Evolutionary conservation across 2,113 vertebrate genomes (phyloP), one percentile per base, ranked within the genome.

Genomic region (Sakesphorus luctuosus): DNA sequence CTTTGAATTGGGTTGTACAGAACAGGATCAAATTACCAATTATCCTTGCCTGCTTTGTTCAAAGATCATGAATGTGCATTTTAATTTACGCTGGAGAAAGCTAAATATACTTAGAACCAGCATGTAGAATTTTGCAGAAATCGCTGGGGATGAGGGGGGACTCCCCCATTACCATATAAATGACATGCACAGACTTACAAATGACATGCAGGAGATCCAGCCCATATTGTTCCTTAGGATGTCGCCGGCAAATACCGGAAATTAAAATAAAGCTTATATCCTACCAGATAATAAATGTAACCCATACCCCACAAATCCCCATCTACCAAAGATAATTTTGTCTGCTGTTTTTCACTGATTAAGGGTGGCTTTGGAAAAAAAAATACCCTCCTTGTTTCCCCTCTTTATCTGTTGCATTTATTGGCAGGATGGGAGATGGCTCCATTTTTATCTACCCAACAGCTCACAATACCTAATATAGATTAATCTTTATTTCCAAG

Each of bases 191-290:
- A 74, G 74, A 72, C 58, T 67, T 62, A 74, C 14, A 84, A 85
- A 86, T 29, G 87, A 85, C 87, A 94, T 10, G 3, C 79, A 56
- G 25, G 10, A 36, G 73, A 61, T 61, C 56, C 69, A 68, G 74
- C 55, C 24, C 1, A 0, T 5, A 40, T 91, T 71, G 52, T 68
- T 81, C 76, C 78, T 47, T 63, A 13, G 53, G 56, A 53, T 69
- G 47, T 15, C 47, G 84, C 68, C 20, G 79, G 75, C 77, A 94
- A 94, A 74, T 53, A 90, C 65, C 6, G 11, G 90, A 96, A 94
- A 96, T 96, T 92, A 96, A 92, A 96, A 90, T 88, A 92, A 87
- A 94, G 82, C 72, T 90, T 94, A 94, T 77, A 96, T 75, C 68
- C 82, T 68, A 79, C 47, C 47, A 68, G 90, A 94, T 74, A 94